Evolutionary conservation across 2,113 vertebrate genomes (phyloP), one percentile per base, ranked within the genome.

Genomic region (Strix aluco): DNA sequence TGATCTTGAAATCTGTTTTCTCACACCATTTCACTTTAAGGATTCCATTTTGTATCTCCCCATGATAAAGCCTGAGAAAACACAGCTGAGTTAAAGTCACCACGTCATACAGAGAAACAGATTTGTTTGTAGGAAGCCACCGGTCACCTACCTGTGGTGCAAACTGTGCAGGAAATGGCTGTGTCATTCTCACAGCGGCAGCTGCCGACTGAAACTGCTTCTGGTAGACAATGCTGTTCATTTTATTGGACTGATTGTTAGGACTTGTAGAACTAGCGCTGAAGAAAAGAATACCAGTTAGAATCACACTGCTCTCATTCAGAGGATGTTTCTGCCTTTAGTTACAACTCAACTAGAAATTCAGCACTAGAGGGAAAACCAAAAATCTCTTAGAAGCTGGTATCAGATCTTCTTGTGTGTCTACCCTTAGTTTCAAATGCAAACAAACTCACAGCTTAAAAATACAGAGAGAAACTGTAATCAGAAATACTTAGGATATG

Each of bases 201-300:
- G 98, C 98, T 89, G 98, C 83, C 49, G 99, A 98, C 96, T 98
- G 99, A 95, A 99, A 99, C 97, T 99, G 99, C 98, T 99, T 99
- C 98, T 99, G 99, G 98, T 99, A 99, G 47, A 99, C 98, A 97
- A 99, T 98, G 98, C 99, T 99, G 98, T 99, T 99, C 98, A 99
- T 99, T 98, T 99, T 99, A 98, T 99, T 99, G 96, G 99, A 99
- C 97, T 99, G 99, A 98, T 98, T 99, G 96, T 99, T 99, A 21
- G 99, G 99, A 97, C 99, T 99, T n/a, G 99, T 99, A 94, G 99
- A 99, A 97, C 99, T 99, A 61, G 99, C 99, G 98, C 99, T 99
- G 94, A 77, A 87, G 70, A 96, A 93, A 89, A 96, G 67, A 94
- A 82, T 46, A 89, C 42, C 75, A 72, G 87, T 98, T 90, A 97